These are phyloP conservation scores for Neodiprion virginianus DNA, from an alignment of 1,140 invertebrate species.

Conservation along the genomic window DNA sequence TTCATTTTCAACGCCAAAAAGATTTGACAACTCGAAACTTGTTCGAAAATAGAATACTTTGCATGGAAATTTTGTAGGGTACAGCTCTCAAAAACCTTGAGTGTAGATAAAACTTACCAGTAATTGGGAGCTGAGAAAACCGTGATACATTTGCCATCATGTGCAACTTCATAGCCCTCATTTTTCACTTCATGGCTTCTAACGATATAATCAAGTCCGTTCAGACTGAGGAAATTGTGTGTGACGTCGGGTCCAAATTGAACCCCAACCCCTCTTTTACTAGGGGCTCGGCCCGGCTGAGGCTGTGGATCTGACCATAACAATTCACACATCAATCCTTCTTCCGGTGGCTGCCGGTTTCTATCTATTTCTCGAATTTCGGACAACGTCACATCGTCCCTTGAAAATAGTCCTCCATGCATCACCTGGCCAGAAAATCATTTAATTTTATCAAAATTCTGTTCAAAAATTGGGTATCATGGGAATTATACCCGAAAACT, in stretches of 20 bases:
- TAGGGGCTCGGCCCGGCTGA: conserved; percentile 83
- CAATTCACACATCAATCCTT: conserved; percentile 96
- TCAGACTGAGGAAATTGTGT: conserved; percentile 80
- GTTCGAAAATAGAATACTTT: too few relatives aligned
- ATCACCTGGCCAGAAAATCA: conserved; percentile 69
- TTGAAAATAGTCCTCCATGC: conserved; percentile 93
- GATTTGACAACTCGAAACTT: too few relatives aligned
- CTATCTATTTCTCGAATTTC: conserved; percentile 89
- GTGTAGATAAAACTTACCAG: conserved; percentile 71
- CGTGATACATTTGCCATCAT: conserved; percentile 94
- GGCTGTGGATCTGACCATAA: conserved; percentile 98
- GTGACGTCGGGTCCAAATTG: conserved; percentile 99
- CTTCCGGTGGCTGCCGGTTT: conserved; percentile 96
- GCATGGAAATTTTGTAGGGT: too few relatives aligned
- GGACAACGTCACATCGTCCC: conserved; percentile 89
- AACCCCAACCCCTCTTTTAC: conserved; percentile 96
- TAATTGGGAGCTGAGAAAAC: conserved; percentile 99
- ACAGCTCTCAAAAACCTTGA: too few relatives aligned
- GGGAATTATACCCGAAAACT: conserved; percentile 14
- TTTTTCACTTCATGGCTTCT: conserved; percentile 98
- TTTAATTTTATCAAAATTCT: not conserved
- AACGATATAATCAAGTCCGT: conserved; percentile 92
- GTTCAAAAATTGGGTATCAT: not conserved
- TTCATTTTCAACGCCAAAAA: too few relatives aligned
- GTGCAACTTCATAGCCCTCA: conserved; percentile 93